Evolutionary conservation across 1,140 invertebrate genomes (phyloP).

Genomic region (Wiebesia pumilae): DNA sequence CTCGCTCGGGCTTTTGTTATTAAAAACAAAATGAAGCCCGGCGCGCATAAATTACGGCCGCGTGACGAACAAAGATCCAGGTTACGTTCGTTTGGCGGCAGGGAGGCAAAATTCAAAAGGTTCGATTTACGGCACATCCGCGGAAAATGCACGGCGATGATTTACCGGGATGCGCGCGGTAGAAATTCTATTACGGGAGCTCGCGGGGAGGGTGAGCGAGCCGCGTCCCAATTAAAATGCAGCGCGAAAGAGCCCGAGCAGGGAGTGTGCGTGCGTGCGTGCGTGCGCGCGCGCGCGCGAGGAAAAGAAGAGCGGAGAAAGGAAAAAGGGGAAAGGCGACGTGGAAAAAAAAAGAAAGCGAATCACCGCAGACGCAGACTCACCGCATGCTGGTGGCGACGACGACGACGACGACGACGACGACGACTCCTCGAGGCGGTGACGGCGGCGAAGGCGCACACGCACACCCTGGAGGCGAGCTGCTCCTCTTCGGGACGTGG

Average conservation of each 20-base stretch:
- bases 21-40: background rate
- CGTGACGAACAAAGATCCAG: background rate
- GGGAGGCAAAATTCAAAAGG: background rate
- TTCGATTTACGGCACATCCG: background rate
- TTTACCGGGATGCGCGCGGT: background rate
- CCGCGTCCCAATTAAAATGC: background rate
- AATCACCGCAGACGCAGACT: background rate
- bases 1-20: background rate
- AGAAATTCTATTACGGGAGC: constrained; percentile 18
- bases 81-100: background rate
- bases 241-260: background rate
- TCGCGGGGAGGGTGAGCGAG: background rate
- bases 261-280: background rate
- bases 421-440: background rate
- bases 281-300: background rate
- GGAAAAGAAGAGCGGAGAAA: background rate
- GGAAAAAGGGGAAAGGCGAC: background rate
- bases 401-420: background rate
- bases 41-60: no score
- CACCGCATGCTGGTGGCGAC: constrained; percentile 27
- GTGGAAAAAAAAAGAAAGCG: no score
- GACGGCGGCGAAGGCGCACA: background rate
- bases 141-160: background rate
- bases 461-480: background rate
- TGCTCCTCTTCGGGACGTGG: background rate